Evolutionary conservation across 2,113 vertebrate species (phyloP), one percentile per base, ranked within the genome.

Genomic region (Blennius ocellaris): DNA sequence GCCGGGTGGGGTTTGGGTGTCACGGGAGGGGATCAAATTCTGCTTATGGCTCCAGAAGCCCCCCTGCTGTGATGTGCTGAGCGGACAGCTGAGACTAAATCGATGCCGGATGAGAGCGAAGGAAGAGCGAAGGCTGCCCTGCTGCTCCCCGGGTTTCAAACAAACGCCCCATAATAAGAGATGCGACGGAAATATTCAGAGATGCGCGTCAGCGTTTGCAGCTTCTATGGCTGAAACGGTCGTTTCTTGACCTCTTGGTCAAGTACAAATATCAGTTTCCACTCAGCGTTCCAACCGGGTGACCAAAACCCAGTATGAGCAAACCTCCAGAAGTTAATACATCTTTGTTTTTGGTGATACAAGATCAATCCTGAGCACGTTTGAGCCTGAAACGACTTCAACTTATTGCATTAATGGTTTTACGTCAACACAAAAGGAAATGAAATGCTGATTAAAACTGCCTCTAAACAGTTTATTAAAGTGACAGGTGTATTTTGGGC

Each of bases 41-140:
- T 79, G 73, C 83, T 70, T 56, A 64, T 54, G 72, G 57, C 49
- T 80, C 68, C 71, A 82, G 43, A 87, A 88, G 84, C 1, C 12
- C 76, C 78, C 43, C 59, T 21, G 53, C 73, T 63, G 80, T 77
- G 59, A 53, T 66, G 41, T 55, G 52, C 14, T 53, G 60, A 67
- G 38, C 39, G 11, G 76, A 82, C 69, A 86, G 65, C 81, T 67
- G 89, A 90, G 78, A 81, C 54, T 58, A 79, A 90, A 89, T 90
- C 89, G 64, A 86, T 89, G 50, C 65, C 73, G 69, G 49, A 62
- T 45, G 47, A 81, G 71, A 82, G 63, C 16, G 66, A 48, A 40
- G 21, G 39, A 52, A 67, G 15, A 52, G 53, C 49, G 1, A 39
- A 59, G 11, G 39, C 61, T 54, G 48, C 17, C 17, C 44, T 53